Evolutionary conservation across 2,888 invertebrate species (phyloP), one percentile per base, ranked within the genome.

Genomic region (Gisinianus flammeolus): DNA sequence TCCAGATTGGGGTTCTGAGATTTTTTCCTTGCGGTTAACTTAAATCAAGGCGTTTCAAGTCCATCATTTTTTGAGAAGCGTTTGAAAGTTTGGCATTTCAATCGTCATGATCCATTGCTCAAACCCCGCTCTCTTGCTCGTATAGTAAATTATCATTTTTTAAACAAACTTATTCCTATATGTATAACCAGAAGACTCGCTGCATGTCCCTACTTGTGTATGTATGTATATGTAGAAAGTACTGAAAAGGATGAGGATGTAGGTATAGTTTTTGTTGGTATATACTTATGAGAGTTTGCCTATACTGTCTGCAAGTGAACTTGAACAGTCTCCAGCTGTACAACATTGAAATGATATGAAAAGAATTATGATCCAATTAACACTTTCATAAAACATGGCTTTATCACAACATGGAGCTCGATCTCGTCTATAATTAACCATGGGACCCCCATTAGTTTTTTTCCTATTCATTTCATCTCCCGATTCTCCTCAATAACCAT

Each of bases 311-410:
- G 30, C 72, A 54, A 58, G 2, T 72, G 71, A 56, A 71, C 54
- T 71, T 71, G 72, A 58, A 56, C 72, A 31, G 58, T 6, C 72
- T 58, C 72, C 56, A 71, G 71, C 56, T 71, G 35, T 30, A 26
- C 54, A 54, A 54, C 19, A 56, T 71, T 56, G 26, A 35, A 69
- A 71, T 12, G 24, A 12, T 76, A 44, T 30, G 19, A 28, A 8
- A 52, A 71, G 33, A 79, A 68, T 79, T 79, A 79, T 78, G 78
- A 78, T 78, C 78, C 80, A 80, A 80, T 80, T 80, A 80, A 68
- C 80, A 76, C 79, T 56, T 71, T 72, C 72, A 72, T 72, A 72
- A 58, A 72, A 72, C 28, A 58, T 72, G 58, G 22, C 31, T 26
- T 31, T 33, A 58, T 56, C 44, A 16, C 3, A 56, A 28, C 5